A percentile compares a stretch with the other conserved stretches of the same genome.
phyloP scores from a whole-genome alignment of 1,140 invertebrate species.

The Hirudo medicinalis region DNA sequence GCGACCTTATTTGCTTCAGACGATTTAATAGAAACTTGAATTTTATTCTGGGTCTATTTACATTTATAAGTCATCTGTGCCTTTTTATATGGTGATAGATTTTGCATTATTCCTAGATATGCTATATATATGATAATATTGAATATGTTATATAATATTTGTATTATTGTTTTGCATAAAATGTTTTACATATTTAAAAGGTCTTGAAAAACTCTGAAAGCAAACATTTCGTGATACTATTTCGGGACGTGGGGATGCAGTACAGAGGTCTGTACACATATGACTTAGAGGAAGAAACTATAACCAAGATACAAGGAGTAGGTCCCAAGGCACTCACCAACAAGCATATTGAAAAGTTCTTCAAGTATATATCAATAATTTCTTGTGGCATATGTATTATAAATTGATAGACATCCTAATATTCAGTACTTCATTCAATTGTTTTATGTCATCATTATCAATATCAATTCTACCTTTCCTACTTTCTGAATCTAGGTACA shows the following conservation, averaged over 20 bases:
- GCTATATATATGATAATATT: no score
- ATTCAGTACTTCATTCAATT: not conserved
- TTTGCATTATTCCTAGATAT: no score
- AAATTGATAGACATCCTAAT: not conserved
- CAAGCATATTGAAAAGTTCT: conserved; percentile 7
- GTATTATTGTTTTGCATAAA: no score
- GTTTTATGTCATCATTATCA: not conserved
- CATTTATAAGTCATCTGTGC: no score
- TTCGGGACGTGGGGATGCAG: conserved; percentile 91
- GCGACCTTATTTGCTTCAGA: not conserved
- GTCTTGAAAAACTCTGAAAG: conserved; percentile 84
- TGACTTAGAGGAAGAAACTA: conserved; percentile 76
- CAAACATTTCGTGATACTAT: conserved; percentile 95
- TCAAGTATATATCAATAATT: not conserved
- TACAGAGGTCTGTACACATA: conserved; percentile 93
- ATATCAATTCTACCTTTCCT: no score
- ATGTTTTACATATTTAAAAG: conserved; percentile 26
- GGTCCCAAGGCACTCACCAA: conserved; percentile 78
- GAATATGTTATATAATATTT: no score
- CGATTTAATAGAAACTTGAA: not conserved
- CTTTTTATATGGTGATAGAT: no score
- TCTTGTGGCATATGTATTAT: not conserved
- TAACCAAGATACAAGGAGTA: conserved; percentile 81
- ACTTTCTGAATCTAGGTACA: conserved; percentile 60
- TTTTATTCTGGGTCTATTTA: no score